Base-by-base conservation (phyloP, 2,113 vertebrate species). In the Caranx melampygus region DNA sequence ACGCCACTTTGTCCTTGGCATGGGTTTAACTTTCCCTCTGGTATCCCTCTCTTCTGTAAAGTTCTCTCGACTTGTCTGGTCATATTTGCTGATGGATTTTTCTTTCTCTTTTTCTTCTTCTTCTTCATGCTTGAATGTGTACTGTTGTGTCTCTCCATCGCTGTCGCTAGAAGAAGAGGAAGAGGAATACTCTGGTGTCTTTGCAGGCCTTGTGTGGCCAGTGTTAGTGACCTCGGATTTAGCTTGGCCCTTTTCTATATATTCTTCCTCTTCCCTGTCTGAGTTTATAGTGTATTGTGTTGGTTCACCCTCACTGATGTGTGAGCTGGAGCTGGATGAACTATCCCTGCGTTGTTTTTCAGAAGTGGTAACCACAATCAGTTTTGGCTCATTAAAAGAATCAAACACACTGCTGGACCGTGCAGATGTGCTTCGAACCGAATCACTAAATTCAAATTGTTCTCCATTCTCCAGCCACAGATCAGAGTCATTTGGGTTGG, bases 361-460 rank as follows among this genome's bases (percentile, higher is more conserved):
- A 40, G 62, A 75, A 83, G 57, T 31, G 20, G 68, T n/a, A n/a
- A n/a, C 14, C 34, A 59, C 34, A 34, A 12, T 72, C 16, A 10
- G 21, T 74, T 79, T 85, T 57, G 78, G 51, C 67, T 79, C 33
- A 52, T 85, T 60, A 35, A 85, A 84, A 52, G 83, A 88, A 61
- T 52, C 70, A 18, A 66, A 55, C 16, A 79, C 42, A 55, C 69
- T 78, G 61, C 85, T 91, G 74, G 91, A 91, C 68, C 83, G 84
- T 35, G 79, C 63, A 35, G 93, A 92, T 11, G 34, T 52, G n/a
- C 91, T 89, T 74, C 9, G 78, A 79, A 55, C 52, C 16, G 90
- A 92, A 77, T 95, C 95, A 7, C 88, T 91, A 69, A 95, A 96
- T 35, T 95, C 93, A 93, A 96, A 96, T 44, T 77, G 91, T 35